Percentiles rank a stretch among this genome's conserved stretches.
Evolutionary conservation across 2,888 invertebrate genomes (phyloP).

Genomic region (Lomographa bimaculata): DNA sequence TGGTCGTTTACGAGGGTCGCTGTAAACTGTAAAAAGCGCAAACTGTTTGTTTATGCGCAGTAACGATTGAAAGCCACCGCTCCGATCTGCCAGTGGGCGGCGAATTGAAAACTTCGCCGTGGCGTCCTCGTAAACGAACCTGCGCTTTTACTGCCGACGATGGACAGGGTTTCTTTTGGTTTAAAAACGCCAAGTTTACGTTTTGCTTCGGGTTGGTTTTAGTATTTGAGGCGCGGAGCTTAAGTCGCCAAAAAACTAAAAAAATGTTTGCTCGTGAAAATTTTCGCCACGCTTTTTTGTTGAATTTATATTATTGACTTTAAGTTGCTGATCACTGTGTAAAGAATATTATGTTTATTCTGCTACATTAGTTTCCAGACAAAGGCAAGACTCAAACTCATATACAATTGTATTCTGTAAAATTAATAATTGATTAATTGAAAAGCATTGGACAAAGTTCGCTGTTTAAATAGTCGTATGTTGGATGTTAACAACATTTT

Average conservation of each 20-base stretch:
- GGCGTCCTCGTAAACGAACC: slow-evolving; percentile 58
- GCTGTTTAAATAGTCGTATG: too few relatives aligned
- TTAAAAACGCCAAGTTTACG: slow-evolving; percentile 30
- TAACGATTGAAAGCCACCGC: slow-evolving; percentile 44
- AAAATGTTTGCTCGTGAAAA: too few relatives aligned
- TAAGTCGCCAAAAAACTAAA: neutral
- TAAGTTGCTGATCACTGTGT: too few relatives aligned
- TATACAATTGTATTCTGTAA: too few relatives aligned
- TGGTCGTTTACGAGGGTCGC: slow-evolving; percentile 75
- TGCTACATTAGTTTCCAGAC: too few relatives aligned
- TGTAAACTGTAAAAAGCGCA: slow-evolving; percentile 78
- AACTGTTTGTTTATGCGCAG: slow-evolving; percentile 79
- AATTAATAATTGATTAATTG: too few relatives aligned
- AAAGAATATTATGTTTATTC: too few relatives aligned
- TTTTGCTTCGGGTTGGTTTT: slow-evolving; percentile 21
- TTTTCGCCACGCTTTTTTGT: too few relatives aligned
- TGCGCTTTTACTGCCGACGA: slow-evolving; percentile 58
- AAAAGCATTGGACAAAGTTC: too few relatives aligned
- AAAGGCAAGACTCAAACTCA: too few relatives aligned
- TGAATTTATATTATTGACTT: too few relatives aligned
- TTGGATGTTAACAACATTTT: too few relatives aligned
- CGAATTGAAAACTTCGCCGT: slow-evolving; percentile 47
- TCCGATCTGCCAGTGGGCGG: slow-evolving; percentile 44
- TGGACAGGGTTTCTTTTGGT: slow-evolving; percentile 23
- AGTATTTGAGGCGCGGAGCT: neutral